Evolutionary conservation across 2,888 invertebrate genomes (phyloP), one percentile per base, ranked within the genome.

Genomic region (Mesoligia furuncula): DNA sequence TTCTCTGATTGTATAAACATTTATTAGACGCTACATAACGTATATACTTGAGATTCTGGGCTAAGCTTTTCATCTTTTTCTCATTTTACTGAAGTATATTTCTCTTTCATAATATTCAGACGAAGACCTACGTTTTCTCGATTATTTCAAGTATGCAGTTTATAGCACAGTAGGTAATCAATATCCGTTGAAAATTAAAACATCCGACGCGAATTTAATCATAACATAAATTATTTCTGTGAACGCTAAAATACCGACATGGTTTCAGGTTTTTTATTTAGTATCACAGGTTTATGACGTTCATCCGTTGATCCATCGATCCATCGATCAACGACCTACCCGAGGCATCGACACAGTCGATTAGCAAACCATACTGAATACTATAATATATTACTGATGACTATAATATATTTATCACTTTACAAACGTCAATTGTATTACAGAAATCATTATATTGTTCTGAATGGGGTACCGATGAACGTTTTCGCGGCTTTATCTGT

Each of bases 401-500:
- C n/a, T n/a, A n/a, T n/a, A n/a, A n/a, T n/a, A n/a, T n/a, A n/a
- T n/a, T n/a, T n/a, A n/a, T n/a, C n/a, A 70, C 65, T 62, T 62
- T 17, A 59, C 61, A 76, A 59, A 69, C 62, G 61, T 75, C 69
- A 86, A 80, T 81, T 65, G 64, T 65, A 42, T 81, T 75, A 66
- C 45, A 84, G 69, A 67, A 68, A 80, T 85, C 17, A 61, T n/a
- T 64, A 72, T 75, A 80, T 75, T 77, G 75, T 67, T 54, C 77
- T 79, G 61, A 81, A 84, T 83, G 68, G 75, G 66, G 31, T 72
- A 62, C 62, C 36, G 36, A 76, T 70, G 76, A 82, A 80, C 80
- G 68, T 77, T 77, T 90, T 90, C 82, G 75, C 81, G 81, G 77
- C 74, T 79, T 85, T 88, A 90, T 90, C 90, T 73, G 77, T 13